These are phyloP conservation scores for Anser brachyrhynchus DNA, from an alignment of 2,113 vertebrate species.

Conservation along the genomic window DNA sequence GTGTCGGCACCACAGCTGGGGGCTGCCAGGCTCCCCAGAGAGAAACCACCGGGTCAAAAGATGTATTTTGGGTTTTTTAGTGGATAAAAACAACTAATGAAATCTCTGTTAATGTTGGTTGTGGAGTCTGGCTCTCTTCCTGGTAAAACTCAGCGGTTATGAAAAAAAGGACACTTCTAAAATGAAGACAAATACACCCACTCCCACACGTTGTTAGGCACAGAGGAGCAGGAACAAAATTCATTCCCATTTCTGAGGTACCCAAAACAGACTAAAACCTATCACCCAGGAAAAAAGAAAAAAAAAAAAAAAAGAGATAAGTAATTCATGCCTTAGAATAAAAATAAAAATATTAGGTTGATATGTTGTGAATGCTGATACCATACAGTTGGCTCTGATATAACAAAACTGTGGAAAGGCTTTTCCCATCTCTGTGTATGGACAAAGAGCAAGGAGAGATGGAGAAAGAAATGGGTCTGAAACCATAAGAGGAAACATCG, in stretches of 20 bases:
- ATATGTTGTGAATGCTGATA: too few species aligned
- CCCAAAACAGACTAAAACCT: neutral
- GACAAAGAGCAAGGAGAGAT: neutral
- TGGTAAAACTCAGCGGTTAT: neutral
- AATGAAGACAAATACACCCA: neutral
- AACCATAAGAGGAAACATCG: accelerated
- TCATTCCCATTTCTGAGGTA: neutral
- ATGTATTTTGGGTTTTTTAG: neutral
- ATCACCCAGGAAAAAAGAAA: neutral
- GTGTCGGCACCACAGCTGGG: neutral
- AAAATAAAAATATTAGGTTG: neutral
- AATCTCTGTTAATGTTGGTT: neutral
- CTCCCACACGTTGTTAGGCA: neutral
- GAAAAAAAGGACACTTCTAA: neutral
- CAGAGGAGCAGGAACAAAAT: neutral
- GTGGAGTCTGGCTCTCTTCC: neutral
- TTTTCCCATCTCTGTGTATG: accelerated
- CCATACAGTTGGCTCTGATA: accelerated
- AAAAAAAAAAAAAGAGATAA: too few species aligned
- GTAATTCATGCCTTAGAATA: neutral
- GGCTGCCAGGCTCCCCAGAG: neutral
- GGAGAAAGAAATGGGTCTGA: neutral
- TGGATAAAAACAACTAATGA: neutral
- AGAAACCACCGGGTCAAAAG: neutral
- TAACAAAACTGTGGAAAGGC: neutral